Evolutionary conservation across 2,888 invertebrate species (phyloP).

Genomic region (Parnassius glacialis): DNA sequence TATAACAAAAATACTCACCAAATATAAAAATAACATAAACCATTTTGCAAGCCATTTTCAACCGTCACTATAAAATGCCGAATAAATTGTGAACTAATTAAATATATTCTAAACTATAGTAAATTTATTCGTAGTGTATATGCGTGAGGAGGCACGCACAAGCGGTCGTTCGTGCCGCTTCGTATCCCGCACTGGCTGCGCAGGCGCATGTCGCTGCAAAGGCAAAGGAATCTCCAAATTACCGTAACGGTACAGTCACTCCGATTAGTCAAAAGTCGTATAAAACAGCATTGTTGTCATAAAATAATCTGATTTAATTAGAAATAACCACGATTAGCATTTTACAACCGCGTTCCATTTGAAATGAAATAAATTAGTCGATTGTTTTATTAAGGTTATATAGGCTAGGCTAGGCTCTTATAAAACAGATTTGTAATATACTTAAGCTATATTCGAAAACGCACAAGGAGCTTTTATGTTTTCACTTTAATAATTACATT

Average conservation of each 20-base stretch:
- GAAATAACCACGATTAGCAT: conserved; percentile 19
- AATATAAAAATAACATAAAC: conserved; percentile 16
- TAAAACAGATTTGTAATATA: too few relatives aligned
- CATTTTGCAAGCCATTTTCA: conserved; percentile 2
- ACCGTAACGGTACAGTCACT: conserved; percentile 29
- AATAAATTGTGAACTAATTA: not conserved
- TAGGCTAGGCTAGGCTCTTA: too few relatives aligned
- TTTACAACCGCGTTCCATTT: conserved; percentile 1
- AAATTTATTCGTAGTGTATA: not conserved
- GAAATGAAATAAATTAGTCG: not conserved
- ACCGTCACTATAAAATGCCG: not conserved
- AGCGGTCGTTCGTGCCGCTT: conserved; percentile 33
- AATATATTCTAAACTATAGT: not conserved
- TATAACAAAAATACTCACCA: conserved; percentile 8
- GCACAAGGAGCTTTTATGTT: too few relatives aligned
- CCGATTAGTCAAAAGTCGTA: conserved; percentile 20
- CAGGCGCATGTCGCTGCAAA: conserved; percentile 12
- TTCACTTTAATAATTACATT: too few relatives aligned
- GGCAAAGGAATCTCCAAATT: conserved; percentile 30
- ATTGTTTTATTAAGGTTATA: not conserved
- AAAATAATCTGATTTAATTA: conserved; percentile 28
- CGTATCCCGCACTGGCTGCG: conserved; percentile 35
- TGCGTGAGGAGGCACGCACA: conserved; percentile 4
- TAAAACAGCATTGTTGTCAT: conserved; percentile 12
- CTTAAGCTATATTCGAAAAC: too few relatives aligned